Evolutionary conservation across 1,140 invertebrate species (phyloP).

Genomic region (Eueides isabella): DNA sequence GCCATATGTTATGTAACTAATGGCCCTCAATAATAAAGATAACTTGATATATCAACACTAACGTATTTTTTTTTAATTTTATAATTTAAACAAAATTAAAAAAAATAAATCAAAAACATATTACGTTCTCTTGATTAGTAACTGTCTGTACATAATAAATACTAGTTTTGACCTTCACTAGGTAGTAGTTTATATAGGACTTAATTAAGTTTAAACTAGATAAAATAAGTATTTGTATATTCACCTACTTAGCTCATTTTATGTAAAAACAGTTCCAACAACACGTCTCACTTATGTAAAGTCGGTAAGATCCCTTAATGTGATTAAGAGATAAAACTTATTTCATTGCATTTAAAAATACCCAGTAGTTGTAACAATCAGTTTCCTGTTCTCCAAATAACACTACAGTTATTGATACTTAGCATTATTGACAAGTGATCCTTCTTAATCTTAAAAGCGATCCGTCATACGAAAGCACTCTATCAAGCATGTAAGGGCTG

Average conservation of each 20-base stretch:
- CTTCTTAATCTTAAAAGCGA: slow-evolving; percentile 39
- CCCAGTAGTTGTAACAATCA: slow-evolving; percentile 20
- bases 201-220: too few relatives aligned
- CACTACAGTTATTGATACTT: slow-evolving; percentile 29
- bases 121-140: too few relatives aligned
- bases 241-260: background rate
- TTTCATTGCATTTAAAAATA: background rate
- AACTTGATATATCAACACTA: too few relatives aligned
- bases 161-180: too few relatives aligned
- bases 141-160: too few relatives aligned
- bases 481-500: slow-evolving; percentile 48
- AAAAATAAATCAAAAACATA: too few relatives aligned
- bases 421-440: slow-evolving; percentile 24
- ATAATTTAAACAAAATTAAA: too few relatives aligned
- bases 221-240: too few relatives aligned
- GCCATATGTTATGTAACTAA: too few relatives aligned
- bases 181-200: too few relatives aligned
- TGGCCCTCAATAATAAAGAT: too few relatives aligned
- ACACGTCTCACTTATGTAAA: background rate
- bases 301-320: background rate
- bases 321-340: background rate
- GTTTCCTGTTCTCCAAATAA: slow-evolving; percentile 16
- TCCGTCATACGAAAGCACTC: slow-evolving; percentile 43
- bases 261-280: background rate
- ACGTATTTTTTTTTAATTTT: too few relatives aligned